Evolutionary conservation across 2,113 vertebrate genomes (phyloP).

Genomic region (Leucopsar rothschildi): DNA sequence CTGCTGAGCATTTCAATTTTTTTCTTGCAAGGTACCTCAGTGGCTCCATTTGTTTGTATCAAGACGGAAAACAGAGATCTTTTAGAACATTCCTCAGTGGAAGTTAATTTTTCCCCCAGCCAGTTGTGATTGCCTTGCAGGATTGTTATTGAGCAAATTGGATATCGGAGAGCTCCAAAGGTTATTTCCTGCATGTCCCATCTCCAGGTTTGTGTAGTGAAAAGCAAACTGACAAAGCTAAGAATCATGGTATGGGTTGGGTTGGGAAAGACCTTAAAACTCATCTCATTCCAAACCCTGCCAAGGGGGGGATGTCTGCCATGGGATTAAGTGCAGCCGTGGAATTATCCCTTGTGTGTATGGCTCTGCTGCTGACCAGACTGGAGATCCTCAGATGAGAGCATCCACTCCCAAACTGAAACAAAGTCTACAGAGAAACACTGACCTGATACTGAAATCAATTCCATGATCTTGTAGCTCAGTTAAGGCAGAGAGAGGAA

Average conservation of each 20-base stretch:
- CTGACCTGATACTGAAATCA: background rate
- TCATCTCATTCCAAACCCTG: background rate
- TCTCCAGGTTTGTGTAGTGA: background rate
- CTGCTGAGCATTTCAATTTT: background rate
- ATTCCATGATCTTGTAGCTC: background rate
- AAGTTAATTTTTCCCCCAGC: background rate
- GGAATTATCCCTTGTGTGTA: background rate
- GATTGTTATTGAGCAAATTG: background rate
- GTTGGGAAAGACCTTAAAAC: background rate
- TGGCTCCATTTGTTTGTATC: background rate
- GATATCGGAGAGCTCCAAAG: background rate
- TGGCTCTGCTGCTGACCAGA: background rate
- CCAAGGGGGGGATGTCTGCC: background rate
- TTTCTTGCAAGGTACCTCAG: background rate
- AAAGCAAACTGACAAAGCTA: background rate
- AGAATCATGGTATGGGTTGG: background rate
- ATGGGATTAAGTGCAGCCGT: background rate
- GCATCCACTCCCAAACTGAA: background rate
- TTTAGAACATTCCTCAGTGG: background rate
- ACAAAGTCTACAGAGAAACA: background rate
- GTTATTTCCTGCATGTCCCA: background rate
- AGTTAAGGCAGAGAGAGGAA: background rate
- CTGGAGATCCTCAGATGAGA: background rate
- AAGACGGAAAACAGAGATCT: background rate
- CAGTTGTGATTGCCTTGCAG: background rate